phyloP scores from a whole-genome alignment of 2,797 vertebrate genomes.

The Sebastes iracundus region DNA sequence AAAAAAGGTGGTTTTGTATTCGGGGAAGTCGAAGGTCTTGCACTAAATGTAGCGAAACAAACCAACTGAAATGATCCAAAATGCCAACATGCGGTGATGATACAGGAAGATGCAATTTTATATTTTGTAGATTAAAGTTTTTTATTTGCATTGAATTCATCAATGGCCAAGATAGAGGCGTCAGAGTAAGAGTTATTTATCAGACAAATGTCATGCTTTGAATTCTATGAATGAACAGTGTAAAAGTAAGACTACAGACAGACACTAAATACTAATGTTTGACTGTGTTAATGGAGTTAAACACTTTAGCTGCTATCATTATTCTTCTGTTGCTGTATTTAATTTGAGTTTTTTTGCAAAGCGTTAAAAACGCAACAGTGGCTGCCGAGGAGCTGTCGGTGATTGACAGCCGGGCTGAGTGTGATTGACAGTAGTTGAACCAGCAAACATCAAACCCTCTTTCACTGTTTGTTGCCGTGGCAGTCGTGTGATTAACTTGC shows the following conservation, averaged over 20 bases:
- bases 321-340: conserved; percentile 68
- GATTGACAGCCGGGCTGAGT: conserved; percentile 19
- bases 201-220: conserved; percentile 47
- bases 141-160: conserved; percentile 66
- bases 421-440: conserved; percentile 8
- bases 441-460: conserved; percentile 37
- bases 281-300: conserved; percentile 62
- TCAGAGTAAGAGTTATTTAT: conserved; percentile 64
- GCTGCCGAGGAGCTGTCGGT: conserved; percentile 44
- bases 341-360: conserved; percentile 66
- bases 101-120: conserved; percentile 72
- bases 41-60: conserved; percentile 77
- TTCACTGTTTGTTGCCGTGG: conserved; percentile 55
- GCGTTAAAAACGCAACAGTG: conserved; percentile 58
- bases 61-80: conserved; percentile 52
- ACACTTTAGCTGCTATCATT: conserved; percentile 77
- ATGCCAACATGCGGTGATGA: conserved; percentile 71
- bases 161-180: conserved; percentile 47
- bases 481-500: conserved; percentile 71
- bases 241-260: conserved; percentile 32
- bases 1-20: conserved; percentile 47
- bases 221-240: conserved; percentile 54
- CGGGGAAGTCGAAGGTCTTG: conserved; percentile 61
- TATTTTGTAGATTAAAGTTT: conserved; percentile 71
- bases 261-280: conserved; percentile 76